Evolutionary conservation across 2,113 vertebrate species (phyloP).

Genomic region (Struthidea cinerea): DNA sequence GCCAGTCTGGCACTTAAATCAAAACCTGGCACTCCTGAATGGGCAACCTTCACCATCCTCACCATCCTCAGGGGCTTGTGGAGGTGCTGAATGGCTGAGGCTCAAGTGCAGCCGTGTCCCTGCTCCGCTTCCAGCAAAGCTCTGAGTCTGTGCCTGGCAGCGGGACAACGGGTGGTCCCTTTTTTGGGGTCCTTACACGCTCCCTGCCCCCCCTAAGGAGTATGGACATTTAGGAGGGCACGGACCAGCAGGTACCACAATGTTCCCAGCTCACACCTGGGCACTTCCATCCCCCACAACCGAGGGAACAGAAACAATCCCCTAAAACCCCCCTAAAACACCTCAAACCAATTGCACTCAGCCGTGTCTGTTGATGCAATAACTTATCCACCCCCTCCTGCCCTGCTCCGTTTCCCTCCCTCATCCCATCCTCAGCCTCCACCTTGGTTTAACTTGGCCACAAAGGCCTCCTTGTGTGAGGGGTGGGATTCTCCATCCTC

Average conservation of each 20-base stretch:
- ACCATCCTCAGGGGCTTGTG: not conserved
- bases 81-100: not conserved
- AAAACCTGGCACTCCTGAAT: not conserved
- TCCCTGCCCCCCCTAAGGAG: not conserved
- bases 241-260: rapidly evolving
- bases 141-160: not conserved
- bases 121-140: not conserved
- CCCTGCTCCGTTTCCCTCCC: not conserved
- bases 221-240: rapidly evolving
- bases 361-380: not conserved
- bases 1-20: not conserved
- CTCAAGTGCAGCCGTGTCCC: rapidly evolving
- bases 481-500: not conserved
- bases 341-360: not conserved
- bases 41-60: not conserved
- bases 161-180: too few relatives aligned
- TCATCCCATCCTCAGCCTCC: not conserved
- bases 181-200: rapidly evolving
- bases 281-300: not conserved
- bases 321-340: not conserved
- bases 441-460: not conserved
- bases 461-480: not conserved
- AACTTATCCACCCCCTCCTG: rapidly evolving
- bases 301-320: not conserved
- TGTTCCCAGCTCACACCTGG: not conserved